Conservation (phyloP, 2,113 vertebrate genomes). For the Tinamus guttatus region DNA sequence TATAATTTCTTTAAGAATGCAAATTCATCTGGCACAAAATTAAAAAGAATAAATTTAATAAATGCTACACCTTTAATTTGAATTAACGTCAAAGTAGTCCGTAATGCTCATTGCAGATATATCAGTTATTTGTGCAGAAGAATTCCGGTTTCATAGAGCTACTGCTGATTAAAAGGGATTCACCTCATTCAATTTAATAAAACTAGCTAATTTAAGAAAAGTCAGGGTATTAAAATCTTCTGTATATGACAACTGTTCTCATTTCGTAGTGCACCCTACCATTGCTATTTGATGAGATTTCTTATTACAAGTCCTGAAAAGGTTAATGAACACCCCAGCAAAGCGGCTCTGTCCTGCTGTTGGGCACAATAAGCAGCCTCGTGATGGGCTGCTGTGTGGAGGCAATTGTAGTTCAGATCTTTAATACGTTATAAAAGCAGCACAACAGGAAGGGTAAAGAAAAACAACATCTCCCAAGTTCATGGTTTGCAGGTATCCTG, state of each 20-base stretch:
- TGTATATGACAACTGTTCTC: constrained; percentile 74
- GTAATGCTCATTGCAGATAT: constrained; percentile 38
- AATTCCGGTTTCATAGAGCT: constrained; percentile 61
- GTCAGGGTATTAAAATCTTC: constrained; percentile 74
- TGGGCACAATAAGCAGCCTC: constrained; percentile 73
- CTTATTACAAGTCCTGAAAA: constrained; percentile 72
- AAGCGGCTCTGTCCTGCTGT: constrained; percentile 71
- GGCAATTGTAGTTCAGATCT: constrained; percentile 65
- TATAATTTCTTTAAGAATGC: constrained; percentile 25
- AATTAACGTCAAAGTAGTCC: constrained; percentile 63
- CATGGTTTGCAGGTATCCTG: constrained; percentile 14
- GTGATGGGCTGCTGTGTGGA: constrained; percentile 61
- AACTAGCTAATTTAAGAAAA: constrained; percentile 74
- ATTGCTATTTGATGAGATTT: constrained; percentile 75
- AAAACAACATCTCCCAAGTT: not conserved
- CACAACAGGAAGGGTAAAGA: constrained; percentile 12
- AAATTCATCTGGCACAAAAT: constrained; percentile 55
- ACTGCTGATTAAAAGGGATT: constrained; percentile 70
- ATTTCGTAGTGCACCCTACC: constrained; percentile 72
- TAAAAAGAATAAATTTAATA: constrained; percentile 63
- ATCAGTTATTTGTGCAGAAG: constrained; percentile 65
- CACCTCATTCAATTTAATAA: constrained; percentile 72
- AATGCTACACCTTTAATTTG: constrained; percentile 63
- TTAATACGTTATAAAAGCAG: constrained; percentile 51
- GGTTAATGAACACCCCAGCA: constrained; percentile 79